phyloP scores from a whole-genome alignment of 2,113 vertebrate species.

The Corythornis madagascariensis region DNA sequence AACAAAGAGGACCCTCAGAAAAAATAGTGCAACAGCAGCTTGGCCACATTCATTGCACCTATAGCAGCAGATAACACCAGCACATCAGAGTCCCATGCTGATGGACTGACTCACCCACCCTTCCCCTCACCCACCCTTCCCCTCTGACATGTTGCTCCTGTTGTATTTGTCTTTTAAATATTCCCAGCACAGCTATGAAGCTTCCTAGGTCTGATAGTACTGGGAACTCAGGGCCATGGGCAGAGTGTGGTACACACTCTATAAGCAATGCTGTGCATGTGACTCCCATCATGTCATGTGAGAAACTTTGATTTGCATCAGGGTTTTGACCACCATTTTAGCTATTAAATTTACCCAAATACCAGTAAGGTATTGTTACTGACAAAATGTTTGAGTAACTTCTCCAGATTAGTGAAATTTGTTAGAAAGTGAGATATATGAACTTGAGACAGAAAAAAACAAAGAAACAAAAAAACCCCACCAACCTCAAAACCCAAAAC shows the following conservation, averaged over 20 bases:
- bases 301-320: neutral
- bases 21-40: neutral
- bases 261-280: neutral
- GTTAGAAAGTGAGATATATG: neutral
- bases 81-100: neutral
- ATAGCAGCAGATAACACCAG: neutral
- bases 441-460: neutral
- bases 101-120: rapidly evolving
- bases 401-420: neutral
- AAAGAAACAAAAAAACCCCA: too few relatives aligned
- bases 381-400: neutral
- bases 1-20: neutral
- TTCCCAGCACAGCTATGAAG: neutral
- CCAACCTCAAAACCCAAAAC: neutral
- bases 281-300: rapidly evolving
- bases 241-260: neutral
- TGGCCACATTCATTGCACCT: neutral
- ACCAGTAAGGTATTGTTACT: neutral
- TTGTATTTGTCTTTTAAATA: neutral
- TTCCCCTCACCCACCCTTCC: neutral
- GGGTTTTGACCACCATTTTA: neutral
- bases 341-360: neutral
- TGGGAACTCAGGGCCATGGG: neutral
- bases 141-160: neutral
- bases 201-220: neutral